Conservation (phyloP, 2,797 vertebrate genomes). For the Phataginus tetradactyla region DNA sequence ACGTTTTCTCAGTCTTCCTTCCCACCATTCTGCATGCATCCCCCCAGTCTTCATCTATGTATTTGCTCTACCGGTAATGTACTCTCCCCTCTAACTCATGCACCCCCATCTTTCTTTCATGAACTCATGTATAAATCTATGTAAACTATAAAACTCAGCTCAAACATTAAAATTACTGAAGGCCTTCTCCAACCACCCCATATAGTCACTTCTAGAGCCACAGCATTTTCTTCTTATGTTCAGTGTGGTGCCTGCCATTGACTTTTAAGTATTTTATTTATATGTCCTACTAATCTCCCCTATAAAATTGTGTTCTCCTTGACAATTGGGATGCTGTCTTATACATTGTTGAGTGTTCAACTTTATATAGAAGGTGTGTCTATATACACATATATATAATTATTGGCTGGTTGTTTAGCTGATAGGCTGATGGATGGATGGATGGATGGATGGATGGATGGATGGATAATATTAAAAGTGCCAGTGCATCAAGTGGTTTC, state of each 20-base stretch:
- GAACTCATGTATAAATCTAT: background rate
- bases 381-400: background rate
- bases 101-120: background rate
- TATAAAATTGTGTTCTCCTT: background rate
- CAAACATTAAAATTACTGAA: background rate
- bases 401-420: background rate
- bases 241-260: background rate
- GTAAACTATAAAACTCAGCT: background rate
- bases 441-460: background rate
- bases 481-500: background rate
- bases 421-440: background rate
- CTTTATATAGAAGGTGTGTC: background rate
- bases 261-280: background rate
- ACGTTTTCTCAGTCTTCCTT: background rate
- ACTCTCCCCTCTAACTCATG: background rate
- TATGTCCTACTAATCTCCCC: background rate
- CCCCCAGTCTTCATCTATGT: background rate
- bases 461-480: background rate
- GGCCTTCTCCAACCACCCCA: background rate
- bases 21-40: background rate
- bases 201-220: background rate
- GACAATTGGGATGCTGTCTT: background rate
- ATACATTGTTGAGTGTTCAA: background rate
- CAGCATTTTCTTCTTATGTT: background rate
- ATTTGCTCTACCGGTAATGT: background rate